These are phyloP conservation scores for Halocaridina rubra DNA, from an alignment of 2,888 invertebrate species.

Conservation along the genomic window DNA sequence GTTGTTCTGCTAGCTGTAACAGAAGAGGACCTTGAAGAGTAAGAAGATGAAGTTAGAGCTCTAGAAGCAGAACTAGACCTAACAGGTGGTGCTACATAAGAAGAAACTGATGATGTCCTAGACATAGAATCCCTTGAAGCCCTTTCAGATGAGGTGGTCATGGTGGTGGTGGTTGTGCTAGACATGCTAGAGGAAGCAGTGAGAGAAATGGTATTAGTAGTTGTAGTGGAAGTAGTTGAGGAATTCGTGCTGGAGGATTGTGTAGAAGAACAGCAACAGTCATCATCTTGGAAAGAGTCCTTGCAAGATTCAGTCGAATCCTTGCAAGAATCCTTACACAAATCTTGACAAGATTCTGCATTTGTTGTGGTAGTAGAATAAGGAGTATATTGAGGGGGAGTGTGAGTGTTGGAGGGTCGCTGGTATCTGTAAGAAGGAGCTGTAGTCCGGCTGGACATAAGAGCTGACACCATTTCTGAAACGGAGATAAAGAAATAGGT, in stretches of 20 bases:
- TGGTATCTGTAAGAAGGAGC: conserved; percentile 56
- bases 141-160: not conserved
- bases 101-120: not conserved
- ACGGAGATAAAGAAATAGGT: too few relatives aligned
- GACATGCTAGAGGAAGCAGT: conserved; percentile 6
- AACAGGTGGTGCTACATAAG: not conserved
- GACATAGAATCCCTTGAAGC: not conserved
- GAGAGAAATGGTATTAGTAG: not conserved
- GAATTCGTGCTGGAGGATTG: not conserved
- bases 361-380: conserved; percentile 48
- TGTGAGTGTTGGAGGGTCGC: conserved; percentile 60
- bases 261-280: conserved; percentile 38
- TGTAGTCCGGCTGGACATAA: conserved; percentile 52
- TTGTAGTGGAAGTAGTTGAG: conserved; percentile 5
- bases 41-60: not conserved
- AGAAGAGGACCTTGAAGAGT: not conserved
- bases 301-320: not conserved
- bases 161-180: not conserved
- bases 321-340: conserved; percentile 21
- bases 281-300: conserved; percentile 14
- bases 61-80: conserved; percentile 2
- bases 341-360: conserved; percentile 26
- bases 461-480: conserved; percentile 62
- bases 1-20: not conserved
- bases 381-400: conserved; percentile 60